Percentiles rank a stretch among this genome's conserved stretches.
Conservation (phyloP, 2,113 vertebrate genomes). For the Xenopus borealis region DNA sequence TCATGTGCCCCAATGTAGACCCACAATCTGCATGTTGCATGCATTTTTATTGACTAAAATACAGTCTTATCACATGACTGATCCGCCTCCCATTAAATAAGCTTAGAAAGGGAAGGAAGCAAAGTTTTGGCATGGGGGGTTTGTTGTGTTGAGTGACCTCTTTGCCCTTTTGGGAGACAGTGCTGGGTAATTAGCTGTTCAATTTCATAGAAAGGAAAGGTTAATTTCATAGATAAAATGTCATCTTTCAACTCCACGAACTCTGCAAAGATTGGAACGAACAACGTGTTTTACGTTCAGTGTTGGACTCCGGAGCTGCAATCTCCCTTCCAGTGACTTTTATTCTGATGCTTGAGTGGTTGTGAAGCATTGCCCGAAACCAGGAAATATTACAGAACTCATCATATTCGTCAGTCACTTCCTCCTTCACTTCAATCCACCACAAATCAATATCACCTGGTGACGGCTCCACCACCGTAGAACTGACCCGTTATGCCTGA, state of each 20-base stretch:
- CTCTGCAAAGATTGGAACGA: conserved; percentile 16
- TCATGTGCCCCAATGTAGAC: too few relatives aligned
- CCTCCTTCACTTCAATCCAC: neutral
- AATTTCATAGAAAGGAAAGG: conserved; percentile 30
- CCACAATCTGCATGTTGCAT: too few relatives aligned
- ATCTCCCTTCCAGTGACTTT: neutral
- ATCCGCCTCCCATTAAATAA: too few relatives aligned
- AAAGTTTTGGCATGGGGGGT: neutral
- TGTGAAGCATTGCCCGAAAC: neutral
- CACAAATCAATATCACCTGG: conserved; percentile 22
- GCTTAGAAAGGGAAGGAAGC: too few relatives aligned
- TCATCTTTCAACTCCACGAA: conserved; percentile 26
- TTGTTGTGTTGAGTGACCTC: neutral
- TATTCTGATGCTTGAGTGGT: conserved; percentile 3
- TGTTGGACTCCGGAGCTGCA: neutral
- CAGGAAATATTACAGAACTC: conserved; percentile 17
- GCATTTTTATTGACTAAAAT: too few relatives aligned
- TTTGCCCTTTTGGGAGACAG: neutral
- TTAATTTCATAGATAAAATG: conserved; percentile 35
- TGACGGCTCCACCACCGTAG: neutral
- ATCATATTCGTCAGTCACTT: neutral
- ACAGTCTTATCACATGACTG: too few relatives aligned
- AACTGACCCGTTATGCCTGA: neutral
- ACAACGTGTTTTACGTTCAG: conserved; percentile 14
- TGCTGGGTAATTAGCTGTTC: conserved; percentile 18